Percentiles rank a stretch among this genome's conserved stretches.
phyloP scores from a whole-genome alignment of 2,113 vertebrate species.

The Prunella himalayana region DNA sequence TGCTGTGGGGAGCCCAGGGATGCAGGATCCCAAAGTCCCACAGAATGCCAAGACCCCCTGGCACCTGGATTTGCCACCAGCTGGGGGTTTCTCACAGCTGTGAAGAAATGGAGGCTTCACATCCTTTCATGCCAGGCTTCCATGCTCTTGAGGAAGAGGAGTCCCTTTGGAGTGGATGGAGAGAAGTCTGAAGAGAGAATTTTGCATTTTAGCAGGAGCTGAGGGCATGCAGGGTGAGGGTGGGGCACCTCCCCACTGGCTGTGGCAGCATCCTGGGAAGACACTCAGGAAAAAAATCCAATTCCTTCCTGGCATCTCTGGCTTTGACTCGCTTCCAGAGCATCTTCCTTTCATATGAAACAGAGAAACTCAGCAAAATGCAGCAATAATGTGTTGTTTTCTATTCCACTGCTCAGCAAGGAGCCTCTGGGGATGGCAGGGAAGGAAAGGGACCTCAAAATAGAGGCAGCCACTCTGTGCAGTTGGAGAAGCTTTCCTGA shows the following conservation, averaged over 20 bases:
- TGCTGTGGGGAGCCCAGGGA: not conserved
- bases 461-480: not conserved
- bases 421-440: constrained; percentile 30
- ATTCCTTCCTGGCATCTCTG: not conserved
- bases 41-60: not conserved
- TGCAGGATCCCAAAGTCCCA: not conserved
- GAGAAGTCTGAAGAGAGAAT: not conserved
- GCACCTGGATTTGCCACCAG: not conserved
- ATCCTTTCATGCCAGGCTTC: not conserved
- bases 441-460: constrained; percentile 31
- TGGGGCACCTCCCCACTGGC: not conserved
- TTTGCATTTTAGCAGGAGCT: not conserved
- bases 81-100: fast-evolving
- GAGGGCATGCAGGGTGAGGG: fast-evolving
- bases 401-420: constrained; percentile 5
- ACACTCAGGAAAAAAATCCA: not conserved
- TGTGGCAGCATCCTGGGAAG: not conserved
- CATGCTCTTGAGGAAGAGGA: fast-evolving
- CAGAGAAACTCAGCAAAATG: constrained; percentile 4
- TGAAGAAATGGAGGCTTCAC: not conserved
- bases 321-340: not conserved
- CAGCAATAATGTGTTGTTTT: constrained; percentile 33
- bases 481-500: not conserved
- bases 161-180: not conserved
- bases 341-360: not conserved